Evolutionary conservation across 2,797 vertebrate genomes (phyloP), one percentile per base, ranked within the genome.

Genomic region (Hephaestus fuliginosus): DNA sequence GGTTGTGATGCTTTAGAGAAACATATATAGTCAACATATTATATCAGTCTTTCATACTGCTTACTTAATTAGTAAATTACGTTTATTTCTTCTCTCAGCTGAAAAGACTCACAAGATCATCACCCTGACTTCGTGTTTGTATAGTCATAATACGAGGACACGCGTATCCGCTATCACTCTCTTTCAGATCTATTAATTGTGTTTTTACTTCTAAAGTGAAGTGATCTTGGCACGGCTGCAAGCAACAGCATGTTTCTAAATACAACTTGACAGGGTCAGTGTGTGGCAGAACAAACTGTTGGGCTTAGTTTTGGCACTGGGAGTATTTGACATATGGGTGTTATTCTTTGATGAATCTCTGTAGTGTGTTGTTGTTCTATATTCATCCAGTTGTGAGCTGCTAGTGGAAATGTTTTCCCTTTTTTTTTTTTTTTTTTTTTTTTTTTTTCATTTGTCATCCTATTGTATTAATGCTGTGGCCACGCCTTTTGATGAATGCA

Each of bases 401-500:
- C 73, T 66, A 12, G 66, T 76, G 70, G 84, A 91, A 89, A 84
- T 73, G 22, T 77, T 82, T 84, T 58, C 41, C 70, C 6, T 33
- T 33, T 33, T 46, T 61, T 71, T 70, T 64, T 82, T 86, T 55
- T 80, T 43, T n/a, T 33, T 33, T 33, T 33, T 33, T 46, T 61
- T 71, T 70, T 64, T 82, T 86, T 55, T 80, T 43, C 82, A 89
- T 94, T 93, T 93, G 87, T 93, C 91, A 91, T 89, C 71, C 81
- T 81, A 84, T 87, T 87, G 81, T 90, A 91, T 92, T 94, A 93
- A 90, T 87, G 88, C 78, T 76, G 79, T 67, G 73, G 88, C 90
- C 85, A 90, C 89, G 74, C 92, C 86, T 94, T 91, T 89, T 96
- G 95, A 96, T 96, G 86, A 95, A 96, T 95, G 94, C 91, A 68